These are phyloP conservation scores for Girardinus metallicus DNA, from an alignment of 2,797 vertebrate genomes.

Conservation along the genomic window DNA sequence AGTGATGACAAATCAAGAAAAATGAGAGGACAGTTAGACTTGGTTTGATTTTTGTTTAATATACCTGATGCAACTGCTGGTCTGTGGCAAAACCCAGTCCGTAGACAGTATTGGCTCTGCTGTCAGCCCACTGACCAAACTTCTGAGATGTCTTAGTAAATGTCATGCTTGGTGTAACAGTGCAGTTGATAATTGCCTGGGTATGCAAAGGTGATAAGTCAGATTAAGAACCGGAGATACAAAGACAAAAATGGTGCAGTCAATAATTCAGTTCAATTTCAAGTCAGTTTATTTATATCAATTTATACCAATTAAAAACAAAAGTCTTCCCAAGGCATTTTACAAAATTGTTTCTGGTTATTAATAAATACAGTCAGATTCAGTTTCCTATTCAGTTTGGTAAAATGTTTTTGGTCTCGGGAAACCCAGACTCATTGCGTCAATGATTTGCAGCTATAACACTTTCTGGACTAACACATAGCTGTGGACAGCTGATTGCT, in stretches of 20 bases:
- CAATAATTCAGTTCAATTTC: neutral
- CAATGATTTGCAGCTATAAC: neutral
- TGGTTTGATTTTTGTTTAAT: neutral
- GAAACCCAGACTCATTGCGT: neutral
- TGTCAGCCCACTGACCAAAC: conserved; percentile 98
- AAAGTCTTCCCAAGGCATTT: neutral
- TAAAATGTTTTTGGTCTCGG: neutral
- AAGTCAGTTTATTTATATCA: neutral
- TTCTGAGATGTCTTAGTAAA: conserved; percentile 98
- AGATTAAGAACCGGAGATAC: neutral
- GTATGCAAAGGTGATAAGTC: conserved; percentile 27
- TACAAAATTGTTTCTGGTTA: neutral
- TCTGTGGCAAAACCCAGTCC: conserved; percentile 96
- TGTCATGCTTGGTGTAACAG: conserved; percentile 95
- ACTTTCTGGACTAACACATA: neutral
- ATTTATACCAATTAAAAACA: neutral
- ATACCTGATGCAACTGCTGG: conserved; percentile 94
- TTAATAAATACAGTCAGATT: neutral
- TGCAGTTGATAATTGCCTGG: conserved; percentile 97
- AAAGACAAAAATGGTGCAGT: conserved; percentile 15
- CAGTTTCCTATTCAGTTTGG: neutral
- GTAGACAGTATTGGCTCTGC: conserved; percentile 94
- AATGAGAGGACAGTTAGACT: neutral
- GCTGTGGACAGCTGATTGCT: neutral
- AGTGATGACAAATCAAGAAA: neutral